Evolutionary conservation across 2,888 invertebrate genomes (phyloP).

Genomic region (Amblyjoppa proteus): DNA sequence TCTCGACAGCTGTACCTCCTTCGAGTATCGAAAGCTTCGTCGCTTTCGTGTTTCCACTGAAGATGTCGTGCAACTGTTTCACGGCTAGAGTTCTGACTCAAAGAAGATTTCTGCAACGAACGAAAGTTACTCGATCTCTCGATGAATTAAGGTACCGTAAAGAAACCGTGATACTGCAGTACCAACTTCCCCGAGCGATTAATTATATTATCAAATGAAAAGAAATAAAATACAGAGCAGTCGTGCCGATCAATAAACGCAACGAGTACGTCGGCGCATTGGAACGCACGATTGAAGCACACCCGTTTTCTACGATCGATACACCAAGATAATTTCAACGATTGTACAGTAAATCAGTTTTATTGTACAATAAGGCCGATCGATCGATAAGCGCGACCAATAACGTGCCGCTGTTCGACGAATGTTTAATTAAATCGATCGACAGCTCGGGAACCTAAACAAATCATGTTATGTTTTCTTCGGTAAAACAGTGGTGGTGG

Average conservation of each 20-base stretch:
- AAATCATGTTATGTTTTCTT: conserved; percentile 49
- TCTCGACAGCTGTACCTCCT: not conserved
- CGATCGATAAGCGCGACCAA: conserved; percentile 48
- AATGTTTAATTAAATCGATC: conserved; percentile 66
- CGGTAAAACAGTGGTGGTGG: conserved; percentile 4
- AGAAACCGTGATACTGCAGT: not conserved
- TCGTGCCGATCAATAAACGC: conserved; percentile 45
- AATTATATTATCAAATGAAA: not conserved
- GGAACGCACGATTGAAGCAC: conserved; percentile 29
- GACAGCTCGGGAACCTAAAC: conserved; percentile 58
- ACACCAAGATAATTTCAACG: not conserved
- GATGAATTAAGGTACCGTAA: not conserved
- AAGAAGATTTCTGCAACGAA: conserved; percentile 32
- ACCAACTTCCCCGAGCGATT: not conserved
- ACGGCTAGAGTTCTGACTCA: not conserved
- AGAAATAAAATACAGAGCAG: not conserved
- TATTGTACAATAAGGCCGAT: conserved; percentile 15
- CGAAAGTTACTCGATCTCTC: not conserved
- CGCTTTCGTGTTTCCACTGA: not conserved
- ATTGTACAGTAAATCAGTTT: conserved; percentile 25
- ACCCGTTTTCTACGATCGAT: conserved; percentile 27
- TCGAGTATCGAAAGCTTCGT: not conserved
- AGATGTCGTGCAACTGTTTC: conserved; percentile 9
- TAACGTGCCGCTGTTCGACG: conserved; percentile 59
- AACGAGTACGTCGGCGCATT: conserved; percentile 24